Evolutionary conservation across 2,797 vertebrate species (phyloP).

Genomic region (Eleutherodactylus coqui): DNA sequence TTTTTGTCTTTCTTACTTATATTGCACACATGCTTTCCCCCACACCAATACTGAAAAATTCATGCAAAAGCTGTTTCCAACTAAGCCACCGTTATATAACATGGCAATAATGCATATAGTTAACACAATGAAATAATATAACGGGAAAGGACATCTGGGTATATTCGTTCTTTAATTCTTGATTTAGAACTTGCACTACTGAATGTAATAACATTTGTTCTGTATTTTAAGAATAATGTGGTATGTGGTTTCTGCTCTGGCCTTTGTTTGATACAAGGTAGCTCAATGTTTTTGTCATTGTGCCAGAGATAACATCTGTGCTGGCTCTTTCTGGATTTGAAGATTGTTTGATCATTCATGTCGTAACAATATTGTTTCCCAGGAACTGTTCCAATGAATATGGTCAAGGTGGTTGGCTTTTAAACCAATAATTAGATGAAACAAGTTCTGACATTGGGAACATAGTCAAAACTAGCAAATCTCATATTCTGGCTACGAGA

Average conservation of each 20-base stretch:
- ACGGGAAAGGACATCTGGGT: too few relatives aligned
- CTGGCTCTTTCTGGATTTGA: slow-evolving; percentile 61
- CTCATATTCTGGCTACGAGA: slow-evolving; percentile 31
- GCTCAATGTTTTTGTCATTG: slow-evolving; percentile 43
- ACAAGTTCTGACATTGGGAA: slow-evolving; percentile 59
- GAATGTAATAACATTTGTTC: slow-evolving; percentile 23
- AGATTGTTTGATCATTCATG: slow-evolving; percentile 62
- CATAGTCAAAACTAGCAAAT: slow-evolving; percentile 47
- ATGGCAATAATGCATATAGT: not conserved
- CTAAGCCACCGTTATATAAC: too few relatives aligned
- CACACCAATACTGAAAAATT: too few relatives aligned
- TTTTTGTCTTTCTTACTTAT: not conserved
- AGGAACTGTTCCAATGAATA: slow-evolving; percentile 60
- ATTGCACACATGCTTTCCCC: not conserved
- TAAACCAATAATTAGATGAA: slow-evolving; percentile 58
- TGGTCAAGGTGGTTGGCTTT: slow-evolving; percentile 62
- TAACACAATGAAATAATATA: not conserved
- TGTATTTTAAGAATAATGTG: slow-evolving; percentile 7
- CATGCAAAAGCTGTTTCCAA: too few relatives aligned
- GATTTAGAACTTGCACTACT: not conserved
- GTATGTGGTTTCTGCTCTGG: slow-evolving; percentile 18
- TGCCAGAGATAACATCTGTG: slow-evolving; percentile 62
- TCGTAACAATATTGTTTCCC: slow-evolving; percentile 61
- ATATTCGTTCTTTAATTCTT: not conserved
- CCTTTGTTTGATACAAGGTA: slow-evolving; percentile 44